Base-by-base conservation (phyloP, 2,797 vertebrate species). In the Aulostomus chinensis region DNA sequence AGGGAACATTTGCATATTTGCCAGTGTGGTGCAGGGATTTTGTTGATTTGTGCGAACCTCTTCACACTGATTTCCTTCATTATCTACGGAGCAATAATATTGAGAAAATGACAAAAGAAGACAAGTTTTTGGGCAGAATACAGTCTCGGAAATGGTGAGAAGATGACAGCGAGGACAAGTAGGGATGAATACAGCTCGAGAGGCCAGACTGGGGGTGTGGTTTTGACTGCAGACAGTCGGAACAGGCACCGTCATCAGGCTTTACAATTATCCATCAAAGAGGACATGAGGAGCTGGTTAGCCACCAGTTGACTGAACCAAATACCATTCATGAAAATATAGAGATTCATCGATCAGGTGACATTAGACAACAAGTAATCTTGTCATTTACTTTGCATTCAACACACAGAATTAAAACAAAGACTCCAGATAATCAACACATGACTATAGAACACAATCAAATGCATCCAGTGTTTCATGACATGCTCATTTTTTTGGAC, bases 311-410 rank as follows among this genome's bases (percentile, higher is more conserved):
- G 39, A 60, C 32, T 18, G 54, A 29, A 53, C 32, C 41, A 57
- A 74, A 76, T 30, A 46, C 3, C 29, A 31, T 5, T 66, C 36
- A 77, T 64, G 17, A 68, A 76, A 60, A 77, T 61, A 37, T 22
- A 57, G 46, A 42, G 54, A 76, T 56, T 46, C 46, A 72, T n/a
- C 55, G 25, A 62, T 50, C 31, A 46, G 37, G 32, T 37, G 34
- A 65, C 21, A 26, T 71, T 34, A 7, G 34, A 40, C n/a, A 68
- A 40, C 5, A 25, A 24, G 11, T 4, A 21, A 68, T 46, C 40
- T 41, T n/a, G 24, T 55, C 50, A 62, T 67, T 38, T 66, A 66
- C 37, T 62, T 39, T 12, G 38, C 12, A n/a, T 11, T n/a, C n/a
- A n/a, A n/a, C n/a, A n/a, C n/a, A n/a, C n/a, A n/a, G n/a, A n/a